These are phyloP conservation scores for Tragelaphus imberbis DNA, from an alignment of 2,113 vertebrate genomes.

Conservation along the genomic window DNA sequence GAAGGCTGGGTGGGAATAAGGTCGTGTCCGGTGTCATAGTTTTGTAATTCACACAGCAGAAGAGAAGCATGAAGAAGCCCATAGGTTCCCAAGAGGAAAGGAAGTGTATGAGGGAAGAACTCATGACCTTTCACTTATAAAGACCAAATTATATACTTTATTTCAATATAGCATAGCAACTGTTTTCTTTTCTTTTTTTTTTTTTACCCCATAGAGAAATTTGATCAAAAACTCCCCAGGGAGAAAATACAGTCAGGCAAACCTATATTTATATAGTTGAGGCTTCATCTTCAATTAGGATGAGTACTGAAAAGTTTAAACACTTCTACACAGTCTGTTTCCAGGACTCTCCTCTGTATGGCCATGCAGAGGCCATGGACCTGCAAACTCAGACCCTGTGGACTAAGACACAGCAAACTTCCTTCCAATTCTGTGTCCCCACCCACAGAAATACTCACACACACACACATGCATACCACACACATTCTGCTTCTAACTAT, in stretches of 20 bases:
- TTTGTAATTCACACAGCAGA: no score
- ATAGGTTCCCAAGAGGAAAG: not conserved
- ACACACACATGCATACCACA: not conserved
- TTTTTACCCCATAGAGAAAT: not conserved
- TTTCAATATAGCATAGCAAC: not conserved
- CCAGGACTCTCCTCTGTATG: not conserved
- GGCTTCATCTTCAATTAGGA: not conserved
- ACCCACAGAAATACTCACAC: not conserved
- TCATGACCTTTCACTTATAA: not conserved
- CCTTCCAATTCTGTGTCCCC: not conserved
- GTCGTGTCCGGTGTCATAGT: rapidly evolving
- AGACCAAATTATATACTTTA: not conserved
- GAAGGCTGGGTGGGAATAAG: not conserved
- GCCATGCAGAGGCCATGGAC: not conserved
- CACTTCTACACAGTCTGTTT: not conserved
- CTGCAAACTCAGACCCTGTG: not conserved
- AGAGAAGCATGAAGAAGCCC: no score
- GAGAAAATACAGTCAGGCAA: not conserved
- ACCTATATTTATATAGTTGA: not conserved
- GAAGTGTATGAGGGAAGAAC: not conserved
- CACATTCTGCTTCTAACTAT: not conserved
- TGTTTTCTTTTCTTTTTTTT: rapidly evolving
- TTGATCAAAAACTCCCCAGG: not conserved
- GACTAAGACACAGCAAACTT: not conserved
- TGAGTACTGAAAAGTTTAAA: not conserved